A percentile compares a stretch with the other conserved stretches of the same genome.
Evolutionary conservation across 2,888 invertebrate species (phyloP).

Genomic region (Formica aserva): DNA sequence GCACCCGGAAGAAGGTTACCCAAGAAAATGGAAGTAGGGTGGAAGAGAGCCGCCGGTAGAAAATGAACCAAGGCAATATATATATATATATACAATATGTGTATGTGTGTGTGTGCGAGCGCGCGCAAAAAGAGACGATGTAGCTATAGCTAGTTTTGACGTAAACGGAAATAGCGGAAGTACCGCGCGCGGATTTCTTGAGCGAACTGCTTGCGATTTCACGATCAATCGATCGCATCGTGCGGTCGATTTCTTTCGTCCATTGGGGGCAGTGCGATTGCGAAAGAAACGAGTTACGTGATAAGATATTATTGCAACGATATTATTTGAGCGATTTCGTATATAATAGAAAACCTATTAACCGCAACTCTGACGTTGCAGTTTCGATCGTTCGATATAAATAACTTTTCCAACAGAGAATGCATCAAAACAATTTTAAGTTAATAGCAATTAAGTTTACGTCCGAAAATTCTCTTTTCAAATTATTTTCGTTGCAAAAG

Average conservation of each 20-base stretch:
- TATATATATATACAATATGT: background rate
- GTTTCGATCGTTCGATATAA: constrained; percentile 4
- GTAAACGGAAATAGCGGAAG: constrained; percentile 64
- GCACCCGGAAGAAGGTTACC: constrained; percentile 49
- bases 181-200: constrained; percentile 41
- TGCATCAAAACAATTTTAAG: background rate
- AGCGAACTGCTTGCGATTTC: constrained; percentile 37
- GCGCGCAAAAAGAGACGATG: constrained; percentile 8
- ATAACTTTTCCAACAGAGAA: background rate
- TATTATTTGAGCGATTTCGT: constrained; percentile 28
- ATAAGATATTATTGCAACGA: constrained; percentile 40
- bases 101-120: background rate
- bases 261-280: constrained; percentile 31
- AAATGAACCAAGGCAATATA: constrained; percentile 33
- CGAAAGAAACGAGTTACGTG: constrained; percentile 43
- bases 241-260: constrained; percentile 49
- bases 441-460: background rate
- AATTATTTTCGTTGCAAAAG: background rate
- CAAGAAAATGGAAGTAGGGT: constrained; percentile 41
- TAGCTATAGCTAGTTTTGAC: constrained; percentile 54
- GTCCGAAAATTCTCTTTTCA: background rate
- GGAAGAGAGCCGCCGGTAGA: constrained; percentile 41
- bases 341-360: background rate
- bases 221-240: constrained; percentile 53
- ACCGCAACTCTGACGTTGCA: background rate